Conservation (phyloP, 2,797 vertebrate species). For the Hippocampus kuda region DNA sequence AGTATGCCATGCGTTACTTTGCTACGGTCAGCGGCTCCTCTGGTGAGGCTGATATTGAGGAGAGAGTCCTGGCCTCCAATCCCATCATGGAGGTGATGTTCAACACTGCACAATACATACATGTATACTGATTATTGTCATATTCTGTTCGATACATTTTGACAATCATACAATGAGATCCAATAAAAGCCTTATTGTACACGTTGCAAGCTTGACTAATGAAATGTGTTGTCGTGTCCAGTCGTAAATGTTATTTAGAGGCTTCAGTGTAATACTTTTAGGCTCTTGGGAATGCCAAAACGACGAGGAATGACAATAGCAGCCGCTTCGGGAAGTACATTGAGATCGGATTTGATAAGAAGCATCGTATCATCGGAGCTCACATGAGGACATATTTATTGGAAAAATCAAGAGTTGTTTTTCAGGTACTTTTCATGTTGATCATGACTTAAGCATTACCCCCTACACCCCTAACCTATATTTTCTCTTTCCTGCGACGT, state of each 20-base stretch:
- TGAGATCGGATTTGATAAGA: slow-evolving; percentile 89
- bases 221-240: not conserved
- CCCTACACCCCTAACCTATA: not conserved
- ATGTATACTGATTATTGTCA: not conserved
- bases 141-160: not conserved
- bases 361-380: slow-evolving; percentile 82
- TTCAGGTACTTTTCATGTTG: slow-evolving; percentile 75
- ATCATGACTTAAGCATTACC: not conserved
- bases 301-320: slow-evolving; percentile 96
- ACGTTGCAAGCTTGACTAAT: not conserved
- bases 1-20: slow-evolving; percentile 96
- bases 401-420: slow-evolving; percentile 97
- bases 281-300: slow-evolving; percentile 97
- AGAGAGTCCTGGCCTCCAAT: slow-evolving; percentile 88
- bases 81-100: slow-evolving; percentile 94
- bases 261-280: slow-evolving; percentile 36
- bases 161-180: not conserved
- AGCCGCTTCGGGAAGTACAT: slow-evolving; percentile 99
- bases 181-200: not conserved
- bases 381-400: slow-evolving; percentile 97
- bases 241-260: not conserved
- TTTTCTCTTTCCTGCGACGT: not conserved
- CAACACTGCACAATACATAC: not conserved
- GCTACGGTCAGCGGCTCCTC: slow-evolving; percentile 88
- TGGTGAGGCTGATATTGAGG: slow-evolving; percentile 81